A percentile compares a stretch with the other conserved stretches of the same genome.
Evolutionary conservation across 2,113 vertebrate genomes (phyloP).

Genomic region (Laterallus jamaicensis): DNA sequence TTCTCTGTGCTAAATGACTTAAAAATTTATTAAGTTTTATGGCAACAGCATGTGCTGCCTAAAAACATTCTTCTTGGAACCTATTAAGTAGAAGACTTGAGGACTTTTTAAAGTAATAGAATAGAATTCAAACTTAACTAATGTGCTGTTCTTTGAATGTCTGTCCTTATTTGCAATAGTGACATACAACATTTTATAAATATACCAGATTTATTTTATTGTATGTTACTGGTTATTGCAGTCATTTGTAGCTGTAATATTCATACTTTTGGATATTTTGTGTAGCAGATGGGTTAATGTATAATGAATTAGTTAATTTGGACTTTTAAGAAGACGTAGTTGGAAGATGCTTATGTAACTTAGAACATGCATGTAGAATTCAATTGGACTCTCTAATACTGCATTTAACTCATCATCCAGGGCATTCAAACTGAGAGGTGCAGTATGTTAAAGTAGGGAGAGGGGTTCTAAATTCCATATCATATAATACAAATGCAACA

Average conservation of each 20-base stretch:
- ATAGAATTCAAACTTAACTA: not conserved
- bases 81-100: not conserved
- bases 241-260: not conserved
- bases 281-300: not conserved
- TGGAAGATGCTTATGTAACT: not conserved
- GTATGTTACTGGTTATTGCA: constrained; percentile 12
- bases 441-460: not conserved
- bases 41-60: not conserved
- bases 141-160: not conserved
- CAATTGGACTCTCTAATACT: not conserved
- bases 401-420: not conserved
- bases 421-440: not conserved
- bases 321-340: not conserved
- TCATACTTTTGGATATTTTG: not conserved
- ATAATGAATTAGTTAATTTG: not conserved
- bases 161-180: not conserved
- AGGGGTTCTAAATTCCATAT: not conserved
- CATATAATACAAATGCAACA: rapidly evolving
- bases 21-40: not conserved
- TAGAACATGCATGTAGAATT: not conserved
- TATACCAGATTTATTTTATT: not conserved
- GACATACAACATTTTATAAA: not conserved
- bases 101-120: not conserved
- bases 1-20: not conserved
- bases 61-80: not conserved